Percentiles rank a stretch among this genome's conserved stretches.
Conservation (phyloP, 2,888 invertebrate species). For the Cataglyphis albicans region DNA sequence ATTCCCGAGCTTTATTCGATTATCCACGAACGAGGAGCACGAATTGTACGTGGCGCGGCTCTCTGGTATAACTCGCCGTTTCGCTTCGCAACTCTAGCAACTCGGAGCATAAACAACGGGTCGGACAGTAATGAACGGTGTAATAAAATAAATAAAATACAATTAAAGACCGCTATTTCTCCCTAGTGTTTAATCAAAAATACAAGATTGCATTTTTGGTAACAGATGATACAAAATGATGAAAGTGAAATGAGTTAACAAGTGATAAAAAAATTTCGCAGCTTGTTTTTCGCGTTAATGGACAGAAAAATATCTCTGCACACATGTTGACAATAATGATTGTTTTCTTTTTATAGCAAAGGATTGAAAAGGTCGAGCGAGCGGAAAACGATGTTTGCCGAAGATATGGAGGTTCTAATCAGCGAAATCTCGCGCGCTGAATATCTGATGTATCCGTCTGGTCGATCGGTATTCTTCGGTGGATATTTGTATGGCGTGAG, state of each 20-base stretch:
- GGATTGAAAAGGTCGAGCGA: slow-evolving; percentile 52
- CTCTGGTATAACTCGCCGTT: slow-evolving; percentile 35
- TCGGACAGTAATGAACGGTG: slow-evolving; percentile 5
- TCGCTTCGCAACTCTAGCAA: slow-evolving; percentile 31
- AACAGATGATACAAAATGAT: not conserved
- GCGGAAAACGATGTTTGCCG: slow-evolving; percentile 31
- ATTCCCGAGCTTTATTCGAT: slow-evolving; percentile 85
- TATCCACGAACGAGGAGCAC: slow-evolving; percentile 78
- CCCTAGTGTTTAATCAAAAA: not conserved
- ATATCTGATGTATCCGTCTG: slow-evolving; percentile 57
- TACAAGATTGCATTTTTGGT: not conserved
- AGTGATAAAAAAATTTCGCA: not conserved
- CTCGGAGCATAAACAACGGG: slow-evolving; percentile 33
- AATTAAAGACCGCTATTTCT: slow-evolving; percentile 9
- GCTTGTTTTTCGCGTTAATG: not conserved
- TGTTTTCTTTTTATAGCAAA: slow-evolving; percentile 18
- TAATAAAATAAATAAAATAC: not conserved
- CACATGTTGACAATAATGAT: not conserved
- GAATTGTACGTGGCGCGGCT: slow-evolving; percentile 54
- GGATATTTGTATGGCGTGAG: slow-evolving; percentile 53
- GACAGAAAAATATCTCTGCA: not conserved
- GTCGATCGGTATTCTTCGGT: slow-evolving; percentile 59
- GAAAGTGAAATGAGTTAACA: not conserved
- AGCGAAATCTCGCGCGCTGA: slow-evolving; percentile 57
- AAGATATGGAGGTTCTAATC: slow-evolving; percentile 56